Percentiles rank a stretch among this genome's conserved stretches.
Evolutionary conservation across 2,113 vertebrate species (phyloP).

Genomic region (Coryphaenoides rupestris): DNA sequence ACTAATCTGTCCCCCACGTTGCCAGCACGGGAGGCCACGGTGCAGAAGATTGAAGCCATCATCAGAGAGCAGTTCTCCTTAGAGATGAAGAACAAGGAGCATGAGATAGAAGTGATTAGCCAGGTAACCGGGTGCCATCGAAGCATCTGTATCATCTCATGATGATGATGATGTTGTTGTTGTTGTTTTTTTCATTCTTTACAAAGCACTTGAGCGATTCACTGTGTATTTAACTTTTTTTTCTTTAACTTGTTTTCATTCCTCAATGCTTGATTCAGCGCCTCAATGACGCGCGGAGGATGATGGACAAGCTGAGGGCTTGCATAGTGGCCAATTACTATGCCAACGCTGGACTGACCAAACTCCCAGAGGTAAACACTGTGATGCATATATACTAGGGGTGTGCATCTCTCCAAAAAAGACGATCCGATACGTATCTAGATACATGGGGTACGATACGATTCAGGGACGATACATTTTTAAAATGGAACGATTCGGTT

Average conservation of each 20-base stretch:
- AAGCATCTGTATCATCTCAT: neutral
- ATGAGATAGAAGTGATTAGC: conserved; percentile 96
- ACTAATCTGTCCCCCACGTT: neutral
- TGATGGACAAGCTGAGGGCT: conserved; percentile 98
- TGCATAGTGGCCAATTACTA: conserved; percentile 98
- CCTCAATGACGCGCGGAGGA: conserved; percentile 92
- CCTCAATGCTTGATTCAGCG: conserved; percentile 70
- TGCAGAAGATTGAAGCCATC: conserved; percentile 95
- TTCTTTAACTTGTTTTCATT: neutral
- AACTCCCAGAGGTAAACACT: conserved; percentile 83
- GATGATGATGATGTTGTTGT: no score
- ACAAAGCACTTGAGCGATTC: no score
- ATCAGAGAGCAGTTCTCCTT: conserved; percentile 94
- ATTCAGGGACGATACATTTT: no score
- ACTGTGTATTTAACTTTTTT: neutral
- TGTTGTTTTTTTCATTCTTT: neutral
- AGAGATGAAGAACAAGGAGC: conserved; percentile 98
- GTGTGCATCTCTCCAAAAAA: no score
- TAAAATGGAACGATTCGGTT: no score
- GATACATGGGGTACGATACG: no score
- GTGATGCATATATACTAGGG: neutral
- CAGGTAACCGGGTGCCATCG: conserved; percentile 75
- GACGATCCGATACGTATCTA: no score
- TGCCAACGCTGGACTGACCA: conserved; percentile 85
- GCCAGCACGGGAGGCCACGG: conserved; percentile 88